Evolutionary conservation across 37 sponge, comb jelly and placozoan genomes (phyloP).

Genomic region (Lycopodina hypogea): DNA sequence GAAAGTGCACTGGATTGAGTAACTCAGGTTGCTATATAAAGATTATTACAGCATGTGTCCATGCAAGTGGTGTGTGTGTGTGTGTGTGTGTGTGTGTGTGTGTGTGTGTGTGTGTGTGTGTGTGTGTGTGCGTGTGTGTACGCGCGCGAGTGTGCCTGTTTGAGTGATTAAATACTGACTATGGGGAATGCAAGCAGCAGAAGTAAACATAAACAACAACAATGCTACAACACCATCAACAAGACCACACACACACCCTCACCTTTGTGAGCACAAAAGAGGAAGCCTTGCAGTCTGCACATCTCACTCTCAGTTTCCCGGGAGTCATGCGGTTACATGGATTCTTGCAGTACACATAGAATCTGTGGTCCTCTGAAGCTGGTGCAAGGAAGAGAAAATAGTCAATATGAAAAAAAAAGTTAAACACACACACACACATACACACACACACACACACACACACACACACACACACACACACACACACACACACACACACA

Average conservation of each 20-base stretch:
- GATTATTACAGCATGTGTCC: too few species aligned
- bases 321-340: constrained; percentile 74
- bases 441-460: neutral
- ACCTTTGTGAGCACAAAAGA: constrained; percentile 60
- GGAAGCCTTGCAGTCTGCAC: constrained; percentile 71
- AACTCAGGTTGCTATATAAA: too few species aligned
- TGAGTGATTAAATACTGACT: too few species aligned
- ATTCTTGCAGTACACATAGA: constrained; percentile 86
- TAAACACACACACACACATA: neutral
- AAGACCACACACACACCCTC: neutral
- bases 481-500: neutral
- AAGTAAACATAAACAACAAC: too few species aligned
- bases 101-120: neutral
- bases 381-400: neutral
- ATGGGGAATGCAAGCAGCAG: too few species aligned
- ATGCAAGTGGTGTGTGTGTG: neutral
- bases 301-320: constrained; percentile 86
- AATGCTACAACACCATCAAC: too few species aligned
- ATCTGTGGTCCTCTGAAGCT: constrained; percentile 49
- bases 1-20: too few species aligned
- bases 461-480: constrained; percentile 12
- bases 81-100: constrained; percentile 17
- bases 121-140: neutral
- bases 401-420: neutral
- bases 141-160: neutral